Conservation (phyloP, 2,113 vertebrate genomes). For the Furnarius figulus region DNA sequence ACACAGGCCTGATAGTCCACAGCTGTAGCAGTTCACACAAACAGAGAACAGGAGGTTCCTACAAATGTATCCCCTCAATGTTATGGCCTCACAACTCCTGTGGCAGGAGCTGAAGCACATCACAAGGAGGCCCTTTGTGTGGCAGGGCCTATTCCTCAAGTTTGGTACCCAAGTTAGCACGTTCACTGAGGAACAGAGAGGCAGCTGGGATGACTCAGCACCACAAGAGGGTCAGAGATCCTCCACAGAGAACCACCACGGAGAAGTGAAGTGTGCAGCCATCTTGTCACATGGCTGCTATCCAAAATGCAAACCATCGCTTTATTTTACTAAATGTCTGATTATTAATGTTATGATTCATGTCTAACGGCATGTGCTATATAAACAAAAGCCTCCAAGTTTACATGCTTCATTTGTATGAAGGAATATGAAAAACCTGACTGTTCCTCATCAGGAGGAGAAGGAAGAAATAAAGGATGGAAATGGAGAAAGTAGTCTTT, state of each 20-base stretch:
- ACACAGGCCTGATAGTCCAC: background rate
- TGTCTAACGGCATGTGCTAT: background rate
- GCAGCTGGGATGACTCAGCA: background rate
- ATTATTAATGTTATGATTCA: background rate
- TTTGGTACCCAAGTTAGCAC: background rate
- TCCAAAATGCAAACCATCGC: background rate
- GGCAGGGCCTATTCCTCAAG: background rate
- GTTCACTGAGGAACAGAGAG: background rate
- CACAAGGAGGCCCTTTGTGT: background rate
- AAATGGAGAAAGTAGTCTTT: background rate
- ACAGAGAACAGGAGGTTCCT: background rate
- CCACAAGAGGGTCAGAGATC: background rate
- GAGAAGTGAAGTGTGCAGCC: background rate
- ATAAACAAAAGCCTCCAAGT: background rate
- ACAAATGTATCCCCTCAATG: background rate
- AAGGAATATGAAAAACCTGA: background rate
- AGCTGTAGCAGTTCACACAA: background rate
- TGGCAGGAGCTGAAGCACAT: background rate
- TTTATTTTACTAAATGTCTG: background rate
- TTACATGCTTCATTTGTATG: background rate
- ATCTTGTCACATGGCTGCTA: background rate
- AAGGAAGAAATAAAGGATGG: background rate
- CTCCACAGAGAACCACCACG: no score
- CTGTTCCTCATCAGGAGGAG: background rate
- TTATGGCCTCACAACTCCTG: background rate